Evolutionary conservation across 2,888 invertebrate species (phyloP), one percentile per base, ranked within the genome.

Genomic region (Platypus cylindrus): DNA sequence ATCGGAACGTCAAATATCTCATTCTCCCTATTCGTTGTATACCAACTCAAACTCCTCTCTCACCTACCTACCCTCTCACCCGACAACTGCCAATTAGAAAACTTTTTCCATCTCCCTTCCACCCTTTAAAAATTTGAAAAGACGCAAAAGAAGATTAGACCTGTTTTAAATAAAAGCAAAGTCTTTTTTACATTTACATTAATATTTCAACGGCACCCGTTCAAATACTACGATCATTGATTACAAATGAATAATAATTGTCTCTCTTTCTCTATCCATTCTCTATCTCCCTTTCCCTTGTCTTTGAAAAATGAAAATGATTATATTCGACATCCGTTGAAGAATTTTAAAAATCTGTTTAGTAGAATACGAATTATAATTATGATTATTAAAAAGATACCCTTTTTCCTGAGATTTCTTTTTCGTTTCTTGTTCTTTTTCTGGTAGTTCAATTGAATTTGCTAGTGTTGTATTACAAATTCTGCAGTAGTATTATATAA

Each of bases 261-360:
- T n/a, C n/a, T n/a, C n/a, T n/a, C n/a, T n/a, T n/a, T n/a, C n/a
- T n/a, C n/a, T n/a, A n/a, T n/a, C n/a, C n/a, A n/a, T n/a, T n/a
- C n/a, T n/a, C n/a, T n/a, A n/a, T n/a, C n/a, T n/a, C n/a, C n/a
- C n/a, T n/a, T n/a, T n/a, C n/a, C n/a, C n/a, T n/a, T 49, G 49
- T 48, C 49, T 46, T 42, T 48, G 48, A 44, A 45, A 46, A 45
- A 45, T 46, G 45, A 41, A 45, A 45, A 49, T 30, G 51, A 52
- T 56, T 55, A 54, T 52, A 51, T 53, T 52, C 48, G 48, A 23
- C 25, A 33, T 30, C 36, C 39, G 35, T 32, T 17, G 22, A 44
- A 41, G 54, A 54, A 57, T 56, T 55, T 55, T 49, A 55, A 55
- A 55, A 56, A 53, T 57, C 55, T 17, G 52, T 54, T 53, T 50